A percentile compares a stretch with the other conserved stretches of the same genome.
These are phyloP conservation scores for Ctenopoma multispine DNA, from an alignment of 2,797 vertebrate species.

Conservation along the genomic window DNA sequence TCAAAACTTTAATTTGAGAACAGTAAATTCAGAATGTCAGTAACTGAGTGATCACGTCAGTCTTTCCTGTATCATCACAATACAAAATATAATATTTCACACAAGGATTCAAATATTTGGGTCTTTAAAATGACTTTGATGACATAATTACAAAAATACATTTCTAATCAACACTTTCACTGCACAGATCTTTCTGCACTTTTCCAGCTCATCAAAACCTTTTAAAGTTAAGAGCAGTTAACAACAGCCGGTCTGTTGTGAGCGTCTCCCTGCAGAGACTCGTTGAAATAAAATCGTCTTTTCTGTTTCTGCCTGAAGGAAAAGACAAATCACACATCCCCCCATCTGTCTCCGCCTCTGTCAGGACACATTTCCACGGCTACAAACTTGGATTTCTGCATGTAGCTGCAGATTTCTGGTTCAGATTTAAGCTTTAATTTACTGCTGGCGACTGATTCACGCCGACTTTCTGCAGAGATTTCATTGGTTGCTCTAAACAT, in stretches of 20 bases:
- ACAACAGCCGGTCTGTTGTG: slow-evolving; percentile 25
- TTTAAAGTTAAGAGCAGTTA: neutral
- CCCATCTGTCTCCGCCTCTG: too few species aligned
- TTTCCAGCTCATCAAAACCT: neutral
- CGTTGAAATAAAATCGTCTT: neutral
- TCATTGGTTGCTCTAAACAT: too few species aligned
- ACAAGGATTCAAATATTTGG: neutral
- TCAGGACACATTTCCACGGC: too few species aligned
- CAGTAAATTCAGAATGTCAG: neutral
- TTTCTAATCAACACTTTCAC: neutral
- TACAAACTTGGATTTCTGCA: too few species aligned
- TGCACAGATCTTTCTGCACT: neutral
- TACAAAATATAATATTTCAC: slow-evolving; percentile 21
- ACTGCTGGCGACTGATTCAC: too few species aligned
- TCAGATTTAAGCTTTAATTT: too few species aligned
- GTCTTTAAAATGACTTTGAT: neutral
- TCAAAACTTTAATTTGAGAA: neutral
- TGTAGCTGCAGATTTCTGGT: too few species aligned
- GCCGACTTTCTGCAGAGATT: too few species aligned
- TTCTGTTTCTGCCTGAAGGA: slow-evolving; percentile 3
- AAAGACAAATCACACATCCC: neutral
- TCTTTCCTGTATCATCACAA: neutral
- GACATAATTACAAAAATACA: slow-evolving; percentile 33
- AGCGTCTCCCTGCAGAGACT: neutral
- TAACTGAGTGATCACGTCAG: neutral